A percentile compares a stretch with the other conserved stretches of the same genome.
Conservation (phyloP, 2,888 invertebrate species). For the Caenorhabditis angaria region DNA sequence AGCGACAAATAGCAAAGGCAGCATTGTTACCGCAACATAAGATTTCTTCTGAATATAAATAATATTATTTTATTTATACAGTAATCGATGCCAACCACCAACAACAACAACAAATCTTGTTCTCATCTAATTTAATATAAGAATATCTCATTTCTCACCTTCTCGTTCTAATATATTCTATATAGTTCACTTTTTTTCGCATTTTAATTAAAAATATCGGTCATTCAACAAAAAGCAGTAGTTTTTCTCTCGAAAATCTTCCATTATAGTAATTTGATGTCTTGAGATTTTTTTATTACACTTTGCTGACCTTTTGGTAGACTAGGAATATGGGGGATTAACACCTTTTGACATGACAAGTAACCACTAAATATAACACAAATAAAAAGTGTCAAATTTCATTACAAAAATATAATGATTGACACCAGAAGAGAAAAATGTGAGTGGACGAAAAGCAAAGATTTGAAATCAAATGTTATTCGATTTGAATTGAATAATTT, state of each 20-base stretch:
- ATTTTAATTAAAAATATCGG: background rate
- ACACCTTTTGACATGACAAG: constrained; percentile 1
- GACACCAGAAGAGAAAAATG: background rate
- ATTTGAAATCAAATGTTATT: constrained; percentile 1
- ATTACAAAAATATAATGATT: background rate
- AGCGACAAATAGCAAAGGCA: constrained; percentile 1
- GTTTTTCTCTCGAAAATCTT: background rate
- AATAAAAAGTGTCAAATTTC: background rate
- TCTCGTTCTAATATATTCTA: background rate
- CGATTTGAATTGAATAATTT: background rate
- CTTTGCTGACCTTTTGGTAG: background rate
- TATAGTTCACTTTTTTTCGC: background rate
- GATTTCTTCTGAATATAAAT: background rate
- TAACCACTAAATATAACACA: background rate
- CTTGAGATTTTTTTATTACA: background rate
- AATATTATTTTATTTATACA: background rate
- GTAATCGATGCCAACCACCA: constrained; percentile 4
- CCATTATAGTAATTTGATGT: background rate
- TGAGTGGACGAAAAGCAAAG: background rate
- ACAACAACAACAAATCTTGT: background rate
- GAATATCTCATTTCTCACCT: background rate
- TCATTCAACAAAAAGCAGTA: no score
- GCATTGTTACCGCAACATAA: background rate
- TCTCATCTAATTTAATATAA: background rate
- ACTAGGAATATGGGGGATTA: no score